phyloP scores from a whole-genome alignment of 2,113 vertebrate genomes.

The Atrichornis clamosus region DNA sequence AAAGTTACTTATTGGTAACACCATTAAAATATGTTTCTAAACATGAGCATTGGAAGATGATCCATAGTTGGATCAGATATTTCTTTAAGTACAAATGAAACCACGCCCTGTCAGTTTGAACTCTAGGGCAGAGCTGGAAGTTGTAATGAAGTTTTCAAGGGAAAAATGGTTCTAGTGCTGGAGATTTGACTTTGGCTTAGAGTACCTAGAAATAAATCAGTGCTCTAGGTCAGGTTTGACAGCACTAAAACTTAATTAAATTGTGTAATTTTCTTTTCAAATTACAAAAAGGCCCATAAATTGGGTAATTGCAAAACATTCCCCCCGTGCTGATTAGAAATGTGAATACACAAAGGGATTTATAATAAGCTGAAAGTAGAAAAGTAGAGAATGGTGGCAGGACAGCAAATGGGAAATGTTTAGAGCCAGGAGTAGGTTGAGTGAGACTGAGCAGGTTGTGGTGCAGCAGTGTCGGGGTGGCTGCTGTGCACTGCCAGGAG shows the following conservation, averaged over 20 bases:
- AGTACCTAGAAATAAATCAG: not conserved
- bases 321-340: not conserved
- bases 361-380: not conserved
- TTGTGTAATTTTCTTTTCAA: not conserved
- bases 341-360: not conserved
- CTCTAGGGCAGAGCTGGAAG: not conserved
- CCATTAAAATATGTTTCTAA: not conserved
- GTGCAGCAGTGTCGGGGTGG: fast-evolving
- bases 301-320: not conserved
- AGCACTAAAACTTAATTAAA: conserved; percentile 34
- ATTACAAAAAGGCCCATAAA: not conserved
- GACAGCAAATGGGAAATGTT: not conserved
- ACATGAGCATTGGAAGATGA: not conserved
- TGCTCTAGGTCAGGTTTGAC: not conserved
- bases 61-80: not conserved
- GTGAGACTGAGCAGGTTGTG: not conserved
- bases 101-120: not conserved
- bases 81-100: not conserved
- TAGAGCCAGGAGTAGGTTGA: not conserved
- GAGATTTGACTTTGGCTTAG: not conserved
- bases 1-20: not conserved
- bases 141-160: not conserved
- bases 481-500: fast-evolving
- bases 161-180: not conserved
- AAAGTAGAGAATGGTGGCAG: not conserved